Base-by-base conservation (phyloP, 2,113 vertebrate genomes). In the Papio anubis region DNA sequence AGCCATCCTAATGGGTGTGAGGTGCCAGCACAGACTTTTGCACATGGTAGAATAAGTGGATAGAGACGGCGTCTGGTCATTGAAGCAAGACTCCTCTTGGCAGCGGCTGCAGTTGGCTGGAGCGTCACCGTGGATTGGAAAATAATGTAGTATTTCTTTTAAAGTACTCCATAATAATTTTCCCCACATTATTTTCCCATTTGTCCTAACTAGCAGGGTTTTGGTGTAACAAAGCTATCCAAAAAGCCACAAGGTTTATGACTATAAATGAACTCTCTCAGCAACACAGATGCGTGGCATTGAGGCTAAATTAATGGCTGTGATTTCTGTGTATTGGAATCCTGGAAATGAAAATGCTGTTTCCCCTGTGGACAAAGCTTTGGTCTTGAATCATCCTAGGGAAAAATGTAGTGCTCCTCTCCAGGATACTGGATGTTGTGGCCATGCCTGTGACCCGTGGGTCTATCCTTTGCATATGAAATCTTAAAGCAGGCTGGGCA, bases 201-300 rank as follows among this genome's bases (percentile, higher is more conserved):
- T 91, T 88, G 76, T 91, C 64, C 73, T 50, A 72, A 72, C 38
- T 20, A 57, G 55, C n/a, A 85, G 10, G 57, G 80, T 93, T 93
- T 43, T 43, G n/a, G 70, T 38, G 10, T 13, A 73, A 73, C 40
- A 59, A 32, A 73, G 25, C 32, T 66, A 25, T 75, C 59, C n/a
- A 13, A 30, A 87, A 72, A 68, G 70, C 35, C 35, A n/a, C 66
- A 20, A 61, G 27, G 30, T 86, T 59, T 32, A 23, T 84, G 43
- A 17, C 78, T 12, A 18, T 38, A 79, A 43, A n/a, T 72, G 52
- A n/a, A 40, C 38, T 48, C 25, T 61, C 20, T 57, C 13, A 40
- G 59, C 30, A 43, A 17, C 40, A 10, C n/a, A 79, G 32, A 48
- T 2, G 35, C 4, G 0, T 11, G 10, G 43, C 6, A 0, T 25